Conservation (phyloP, 2,113 vertebrate species). For the Ceyx melanurus region DNA sequence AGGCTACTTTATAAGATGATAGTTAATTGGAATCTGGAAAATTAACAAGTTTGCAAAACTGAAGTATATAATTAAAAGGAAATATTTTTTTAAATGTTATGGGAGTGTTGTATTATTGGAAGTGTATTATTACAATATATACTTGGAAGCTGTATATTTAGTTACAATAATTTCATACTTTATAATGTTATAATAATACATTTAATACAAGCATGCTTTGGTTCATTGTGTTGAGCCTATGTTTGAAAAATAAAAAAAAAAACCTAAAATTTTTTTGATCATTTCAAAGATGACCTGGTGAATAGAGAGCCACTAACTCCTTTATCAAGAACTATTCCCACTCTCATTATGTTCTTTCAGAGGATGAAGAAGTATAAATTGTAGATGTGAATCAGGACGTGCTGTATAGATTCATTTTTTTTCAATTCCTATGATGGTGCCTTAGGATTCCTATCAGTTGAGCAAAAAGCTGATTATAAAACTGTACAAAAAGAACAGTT, state of each 20-base stretch:
- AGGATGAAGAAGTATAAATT: not conserved
- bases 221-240: not conserved
- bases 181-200: not conserved
- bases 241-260: not conserved
- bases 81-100: too few relatives aligned
- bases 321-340: not conserved
- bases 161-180: not conserved
- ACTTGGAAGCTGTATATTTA: not conserved
- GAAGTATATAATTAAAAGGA: too few relatives aligned
- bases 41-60: too few relatives aligned
- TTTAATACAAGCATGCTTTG: not conserved
- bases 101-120: not conserved
- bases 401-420: not conserved
- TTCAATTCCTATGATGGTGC: not conserved
- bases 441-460: not conserved
- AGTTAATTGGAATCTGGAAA: too few relatives aligned
- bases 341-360: not conserved
- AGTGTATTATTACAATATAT: not conserved
- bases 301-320: not conserved
- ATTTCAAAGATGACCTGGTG: not conserved
- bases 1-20: too few relatives aligned
- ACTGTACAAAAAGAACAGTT: not conserved
- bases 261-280: not conserved
- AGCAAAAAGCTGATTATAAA: conserved; percentile 14
- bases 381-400: not conserved